Conservation (phyloP, 2,888 invertebrate genomes). For the Caenorhabditis zanzibari region DNA sequence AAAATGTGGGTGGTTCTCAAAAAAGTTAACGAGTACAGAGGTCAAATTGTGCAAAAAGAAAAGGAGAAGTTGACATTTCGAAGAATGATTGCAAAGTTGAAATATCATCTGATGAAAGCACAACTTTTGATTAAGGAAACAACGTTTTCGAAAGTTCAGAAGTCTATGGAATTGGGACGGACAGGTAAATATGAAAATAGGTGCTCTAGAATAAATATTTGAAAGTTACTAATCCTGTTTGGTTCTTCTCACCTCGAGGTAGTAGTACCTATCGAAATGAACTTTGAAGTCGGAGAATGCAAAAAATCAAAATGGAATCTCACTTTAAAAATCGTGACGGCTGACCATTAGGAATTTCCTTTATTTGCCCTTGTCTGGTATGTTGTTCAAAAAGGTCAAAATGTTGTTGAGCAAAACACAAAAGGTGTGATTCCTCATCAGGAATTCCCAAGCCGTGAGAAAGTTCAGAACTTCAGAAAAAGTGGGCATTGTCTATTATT, state of each 20-base stretch:
- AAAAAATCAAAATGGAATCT: no score
- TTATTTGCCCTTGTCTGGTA: no score
- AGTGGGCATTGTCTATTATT: conserved; percentile 1
- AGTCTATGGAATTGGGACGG: not conserved
- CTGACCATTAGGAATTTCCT: no score
- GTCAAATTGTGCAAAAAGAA: conserved; percentile 5
- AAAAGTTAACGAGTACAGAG: conserved; percentile 16
- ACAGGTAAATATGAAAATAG: not conserved
- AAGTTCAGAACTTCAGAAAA: not conserved
- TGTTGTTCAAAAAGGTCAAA: not conserved
- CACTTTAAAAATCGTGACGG: no score
- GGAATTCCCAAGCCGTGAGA: not conserved
- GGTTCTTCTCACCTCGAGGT: conserved; percentile 1
- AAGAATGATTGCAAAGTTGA: not conserved
- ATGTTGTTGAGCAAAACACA: not conserved
- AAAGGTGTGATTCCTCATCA: not conserved
- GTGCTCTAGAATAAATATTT: conserved; percentile 11
- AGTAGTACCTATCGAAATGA: no score
- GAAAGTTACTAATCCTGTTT: conserved; percentile 12
- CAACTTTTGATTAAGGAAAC: not conserved
- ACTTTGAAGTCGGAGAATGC: no score
- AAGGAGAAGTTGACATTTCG: not conserved
- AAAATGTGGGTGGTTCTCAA: not conserved
- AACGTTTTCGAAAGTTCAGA: conserved; percentile 1
- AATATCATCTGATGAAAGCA: not conserved